A percentile compares a stretch with the other conserved stretches of the same genome.
Evolutionary conservation across 2,888 invertebrate genomes (phyloP).

Genomic region (Lepetodrilus schrolli): DNA sequence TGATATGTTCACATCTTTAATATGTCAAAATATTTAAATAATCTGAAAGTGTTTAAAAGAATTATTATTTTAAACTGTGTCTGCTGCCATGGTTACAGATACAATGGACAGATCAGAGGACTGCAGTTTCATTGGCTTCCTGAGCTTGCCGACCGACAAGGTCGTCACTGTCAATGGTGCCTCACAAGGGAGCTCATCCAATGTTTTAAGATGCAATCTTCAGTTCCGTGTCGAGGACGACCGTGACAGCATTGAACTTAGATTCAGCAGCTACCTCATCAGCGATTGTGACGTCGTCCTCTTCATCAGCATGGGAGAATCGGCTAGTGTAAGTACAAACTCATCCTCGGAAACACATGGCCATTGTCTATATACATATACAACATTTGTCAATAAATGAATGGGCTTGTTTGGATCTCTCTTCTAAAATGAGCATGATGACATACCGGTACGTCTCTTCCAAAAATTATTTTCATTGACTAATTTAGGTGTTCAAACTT

Average conservation of each 20-base stretch:
- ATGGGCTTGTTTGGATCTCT: too few species aligned
- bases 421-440: too few species aligned
- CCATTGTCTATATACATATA: background rate
- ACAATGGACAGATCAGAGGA: constrained; percentile 29
- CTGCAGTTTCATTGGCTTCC: constrained; percentile 17
- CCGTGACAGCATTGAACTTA: constrained; percentile 38
- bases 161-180: constrained; percentile 24
- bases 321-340: constrained; percentile 16
- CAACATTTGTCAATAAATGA: too few species aligned
- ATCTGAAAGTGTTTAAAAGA: background rate
- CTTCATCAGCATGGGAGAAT: constrained; percentile 35
- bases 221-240: constrained; percentile 39
- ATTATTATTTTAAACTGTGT: background rate
- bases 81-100: constrained; percentile 9
- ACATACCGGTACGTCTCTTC: too few species aligned
- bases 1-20: too few species aligned
- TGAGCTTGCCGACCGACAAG: background rate
- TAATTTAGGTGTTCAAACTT: too few species aligned
- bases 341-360: background rate
- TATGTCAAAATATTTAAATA: too few species aligned
- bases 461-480: too few species aligned
- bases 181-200: background rate
- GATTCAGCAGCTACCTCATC: constrained; percentile 38
- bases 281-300: constrained; percentile 39
- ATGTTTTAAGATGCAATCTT: constrained; percentile 11